Evolutionary conservation across 2,888 invertebrate genomes (phyloP).

Genomic region (Bugula neritina): DNA sequence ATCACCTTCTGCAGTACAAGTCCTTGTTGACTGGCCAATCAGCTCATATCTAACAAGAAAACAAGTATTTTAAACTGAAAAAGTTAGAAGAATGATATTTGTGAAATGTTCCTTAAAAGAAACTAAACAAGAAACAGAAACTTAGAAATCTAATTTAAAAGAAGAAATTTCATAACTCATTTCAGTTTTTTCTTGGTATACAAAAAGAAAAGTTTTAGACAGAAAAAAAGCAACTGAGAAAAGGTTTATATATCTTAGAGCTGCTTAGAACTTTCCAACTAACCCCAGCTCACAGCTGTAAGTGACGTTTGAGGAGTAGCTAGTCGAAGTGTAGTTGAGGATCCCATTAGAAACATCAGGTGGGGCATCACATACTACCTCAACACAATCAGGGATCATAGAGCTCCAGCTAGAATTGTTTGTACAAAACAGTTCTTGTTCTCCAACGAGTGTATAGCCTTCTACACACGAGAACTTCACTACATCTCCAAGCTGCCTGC

Average conservation of each 20-base stretch:
- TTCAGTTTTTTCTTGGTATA: no score
- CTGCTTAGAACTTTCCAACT: not conserved
- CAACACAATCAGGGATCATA: not conserved
- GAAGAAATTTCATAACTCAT: no score
- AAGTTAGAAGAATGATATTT: no score
- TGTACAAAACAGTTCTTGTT: not conserved
- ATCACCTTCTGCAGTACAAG: constrained; percentile 62
- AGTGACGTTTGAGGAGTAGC: not conserved
- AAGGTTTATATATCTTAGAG: no score
- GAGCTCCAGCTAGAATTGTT: not conserved
- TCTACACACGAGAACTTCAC: not conserved
- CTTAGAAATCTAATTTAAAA: no score
- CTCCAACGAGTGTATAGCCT: constrained; percentile 4
- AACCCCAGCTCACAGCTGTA: not conserved
- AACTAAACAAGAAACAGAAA: not conserved
- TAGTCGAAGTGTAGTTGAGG: not conserved
- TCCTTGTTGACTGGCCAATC: constrained; percentile 58
- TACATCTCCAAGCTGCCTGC: not conserved
- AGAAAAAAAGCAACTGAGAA: not conserved
- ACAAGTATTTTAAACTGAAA: not conserved
- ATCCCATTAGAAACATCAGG: not conserved
- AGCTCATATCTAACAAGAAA: constrained; percentile 55
- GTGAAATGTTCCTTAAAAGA: no score
- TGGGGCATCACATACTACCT: not conserved
- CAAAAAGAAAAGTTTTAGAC: no score